Evolutionary conservation across 2,113 vertebrate genomes (phyloP).

Genomic region (Forbesichthys agassizii): DNA sequence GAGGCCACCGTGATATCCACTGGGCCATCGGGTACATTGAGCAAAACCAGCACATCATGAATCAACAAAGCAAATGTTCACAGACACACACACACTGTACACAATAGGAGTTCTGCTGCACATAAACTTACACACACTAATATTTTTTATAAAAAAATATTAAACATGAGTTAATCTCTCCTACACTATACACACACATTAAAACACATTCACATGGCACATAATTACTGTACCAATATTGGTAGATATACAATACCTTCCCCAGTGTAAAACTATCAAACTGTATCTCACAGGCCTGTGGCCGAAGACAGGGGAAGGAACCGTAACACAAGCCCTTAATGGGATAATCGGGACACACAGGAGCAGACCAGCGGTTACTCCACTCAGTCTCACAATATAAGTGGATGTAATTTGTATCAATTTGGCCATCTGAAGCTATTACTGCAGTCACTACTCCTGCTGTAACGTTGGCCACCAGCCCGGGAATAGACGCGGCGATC

Average conservation of each 20-base stretch:
- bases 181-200: neutral
- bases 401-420: constrained; percentile 67
- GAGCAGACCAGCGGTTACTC: constrained; percentile 43
- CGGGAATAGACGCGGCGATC: constrained; percentile 28
- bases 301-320: constrained; percentile 20
- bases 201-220: neutral
- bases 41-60: no score
- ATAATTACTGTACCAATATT: neutral
- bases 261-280: constrained; percentile 37
- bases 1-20: no score
- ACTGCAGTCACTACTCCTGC: constrained; percentile 46
- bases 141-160: no score
- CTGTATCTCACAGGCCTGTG: constrained; percentile 41
- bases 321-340: constrained; percentile 66
- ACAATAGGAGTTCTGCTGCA: no score
- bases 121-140: no score
- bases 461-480: constrained; percentile 41
- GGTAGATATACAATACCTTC: neutral
- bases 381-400: constrained; percentile 53
- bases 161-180: no score
- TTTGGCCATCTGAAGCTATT: constrained; percentile 61
- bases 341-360: constrained; percentile 57
- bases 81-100: neutral
- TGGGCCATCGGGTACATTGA: no score
- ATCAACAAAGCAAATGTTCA: neutral